These are phyloP conservation scores for Dissostichus mawsoni DNA, from an alignment of 2,113 vertebrate species.

Conservation along the genomic window DNA sequence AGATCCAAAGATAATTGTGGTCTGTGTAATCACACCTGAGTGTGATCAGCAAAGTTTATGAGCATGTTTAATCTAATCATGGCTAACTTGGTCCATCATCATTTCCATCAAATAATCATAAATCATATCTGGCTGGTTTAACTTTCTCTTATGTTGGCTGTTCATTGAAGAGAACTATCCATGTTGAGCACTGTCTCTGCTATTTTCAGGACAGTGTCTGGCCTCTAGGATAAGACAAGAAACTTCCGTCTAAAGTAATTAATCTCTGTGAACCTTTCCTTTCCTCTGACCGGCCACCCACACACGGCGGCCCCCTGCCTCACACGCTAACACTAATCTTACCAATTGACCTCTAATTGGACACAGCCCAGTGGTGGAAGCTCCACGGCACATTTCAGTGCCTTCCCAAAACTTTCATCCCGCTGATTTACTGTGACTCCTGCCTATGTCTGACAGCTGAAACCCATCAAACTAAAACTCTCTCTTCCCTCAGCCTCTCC, in stretches of 20 bases:
- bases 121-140: not conserved
- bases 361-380: slow-evolving; percentile 60
- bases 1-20: slow-evolving; percentile 13
- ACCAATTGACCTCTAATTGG: slow-evolving; percentile 79
- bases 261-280: slow-evolving; percentile 56
- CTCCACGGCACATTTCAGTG: slow-evolving; percentile 29
- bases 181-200: slow-evolving; percentile 16
- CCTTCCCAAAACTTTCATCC: slow-evolving; percentile 43
- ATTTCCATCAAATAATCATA: not conserved
- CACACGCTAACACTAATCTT: slow-evolving; percentile 68
- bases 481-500: slow-evolving; percentile 3
- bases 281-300: slow-evolving; percentile 53
- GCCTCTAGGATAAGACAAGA: slow-evolving; percentile 52
- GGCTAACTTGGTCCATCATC: not conserved
- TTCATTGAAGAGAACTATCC: slow-evolving; percentile 3
- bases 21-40: slow-evolving; percentile 1
- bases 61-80: slow-evolving; percentile 2
- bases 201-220: slow-evolving; percentile 53
- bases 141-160: not conserved
- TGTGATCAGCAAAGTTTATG: not conserved
- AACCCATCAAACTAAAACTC: slow-evolving; percentile 47
- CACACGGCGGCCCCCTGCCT: slow-evolving; percentile 39
- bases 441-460: slow-evolving; percentile 48
- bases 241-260: slow-evolving; percentile 70
- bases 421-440: slow-evolving; percentile 54